Conservation (phyloP, 2,888 invertebrate species). For the Formica aserva region DNA sequence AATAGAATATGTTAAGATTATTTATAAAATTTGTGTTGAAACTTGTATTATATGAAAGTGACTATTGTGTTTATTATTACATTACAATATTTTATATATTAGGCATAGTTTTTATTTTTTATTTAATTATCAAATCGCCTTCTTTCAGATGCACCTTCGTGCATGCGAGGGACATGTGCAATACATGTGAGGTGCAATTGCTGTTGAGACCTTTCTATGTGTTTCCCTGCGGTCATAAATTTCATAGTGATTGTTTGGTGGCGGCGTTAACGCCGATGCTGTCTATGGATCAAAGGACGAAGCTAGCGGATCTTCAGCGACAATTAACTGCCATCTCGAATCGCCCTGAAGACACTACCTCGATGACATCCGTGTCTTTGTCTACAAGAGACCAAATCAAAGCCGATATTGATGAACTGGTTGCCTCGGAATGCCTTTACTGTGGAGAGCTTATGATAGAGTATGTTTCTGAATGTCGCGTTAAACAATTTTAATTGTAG, state of each 20-base stretch:
- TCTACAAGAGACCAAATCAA: constrained; percentile 90
- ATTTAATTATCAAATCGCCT: constrained; percentile 7
- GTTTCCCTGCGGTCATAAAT: constrained; percentile 98
- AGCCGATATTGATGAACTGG: constrained; percentile 94
- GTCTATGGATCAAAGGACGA: constrained; percentile 88
- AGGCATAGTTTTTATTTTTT: not conserved
- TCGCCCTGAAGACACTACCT: constrained; percentile 87
- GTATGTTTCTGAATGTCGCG: constrained; percentile 81
- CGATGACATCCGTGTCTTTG: constrained; percentile 87
- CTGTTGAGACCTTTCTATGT: constrained; percentile 96
- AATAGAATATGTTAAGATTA: not conserved
- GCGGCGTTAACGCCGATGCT: constrained; percentile 91
- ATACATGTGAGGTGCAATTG: constrained; percentile 93
- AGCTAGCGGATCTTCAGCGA: constrained; percentile 89
- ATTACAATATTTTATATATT: not conserved
- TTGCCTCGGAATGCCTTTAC: constrained; percentile 96
- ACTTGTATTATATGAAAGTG: not conserved
- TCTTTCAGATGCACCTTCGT: constrained; percentile 90
- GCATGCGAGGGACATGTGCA: constrained; percentile 92
- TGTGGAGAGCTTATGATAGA: constrained; percentile 97
- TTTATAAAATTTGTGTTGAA: not conserved
- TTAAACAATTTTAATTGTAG: not conserved
- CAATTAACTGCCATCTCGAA: constrained; percentile 87
- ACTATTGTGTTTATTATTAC: constrained; percentile 6
- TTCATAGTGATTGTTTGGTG: constrained; percentile 97